Conservation (phyloP, 1,140 invertebrate genomes). For the Zaprionus camerounensis region DNA sequence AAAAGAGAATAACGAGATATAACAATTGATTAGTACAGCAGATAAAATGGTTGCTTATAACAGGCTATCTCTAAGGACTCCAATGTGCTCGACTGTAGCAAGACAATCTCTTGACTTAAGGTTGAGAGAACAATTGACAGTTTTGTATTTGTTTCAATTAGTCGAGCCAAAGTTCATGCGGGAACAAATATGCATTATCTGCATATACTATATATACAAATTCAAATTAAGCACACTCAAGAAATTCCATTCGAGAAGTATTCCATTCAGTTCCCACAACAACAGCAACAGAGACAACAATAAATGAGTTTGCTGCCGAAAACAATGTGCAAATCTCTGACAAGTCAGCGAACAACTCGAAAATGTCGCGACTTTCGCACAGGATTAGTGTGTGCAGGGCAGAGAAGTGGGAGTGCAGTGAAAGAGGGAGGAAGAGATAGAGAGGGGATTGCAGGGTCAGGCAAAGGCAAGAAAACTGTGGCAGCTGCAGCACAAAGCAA, state of each 20-base stretch:
- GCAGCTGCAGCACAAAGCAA: conserved; percentile 74
- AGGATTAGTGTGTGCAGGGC: conserved; percentile 58
- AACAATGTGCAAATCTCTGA: conserved; percentile 71
- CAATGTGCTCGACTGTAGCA: too few relatives aligned
- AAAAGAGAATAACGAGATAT: conserved; percentile 21
- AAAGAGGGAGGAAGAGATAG: conserved; percentile 1
- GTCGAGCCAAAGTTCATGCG: conserved; percentile 12
- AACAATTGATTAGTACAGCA: conserved; percentile 27
- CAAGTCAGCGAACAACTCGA: conserved; percentile 44
- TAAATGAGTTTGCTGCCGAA: conserved; percentile 33
- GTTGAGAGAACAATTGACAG: conserved; percentile 10
- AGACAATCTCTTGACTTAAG: not conserved
- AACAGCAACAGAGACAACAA: conserved; percentile 8
- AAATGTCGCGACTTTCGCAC: conserved; percentile 59
- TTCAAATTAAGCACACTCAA: conserved; percentile 67
- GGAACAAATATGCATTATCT: conserved; percentile 44
- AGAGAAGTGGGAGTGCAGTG: not conserved
- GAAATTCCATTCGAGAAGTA: conserved; percentile 15
- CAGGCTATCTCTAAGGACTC: not conserved
- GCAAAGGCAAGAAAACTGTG: conserved; percentile 49
- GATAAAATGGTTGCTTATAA: not conserved
- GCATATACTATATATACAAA: conserved; percentile 56
- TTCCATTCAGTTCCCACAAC: conserved; percentile 33
- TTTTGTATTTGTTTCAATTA: conserved; percentile 43
- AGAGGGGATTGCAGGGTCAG: conserved; percentile 10